Conservation (phyloP, 2,888 invertebrate genomes). For the Caenorhabditis sp. region DNA sequence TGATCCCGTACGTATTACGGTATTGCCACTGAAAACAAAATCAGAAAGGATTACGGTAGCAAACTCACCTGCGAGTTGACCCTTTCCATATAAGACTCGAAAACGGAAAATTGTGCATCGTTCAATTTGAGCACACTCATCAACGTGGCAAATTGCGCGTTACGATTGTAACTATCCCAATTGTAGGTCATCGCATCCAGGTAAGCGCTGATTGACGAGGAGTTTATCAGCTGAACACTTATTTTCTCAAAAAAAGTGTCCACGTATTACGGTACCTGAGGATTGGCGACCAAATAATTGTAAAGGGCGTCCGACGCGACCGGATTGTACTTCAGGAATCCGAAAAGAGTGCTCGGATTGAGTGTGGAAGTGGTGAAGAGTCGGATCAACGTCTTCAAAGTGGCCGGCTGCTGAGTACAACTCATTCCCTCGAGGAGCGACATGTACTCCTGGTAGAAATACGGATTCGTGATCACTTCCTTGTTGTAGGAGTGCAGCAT, state of each 20-base stretch:
- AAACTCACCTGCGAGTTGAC: conserved; percentile 7
- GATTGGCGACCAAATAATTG: conserved; percentile 26
- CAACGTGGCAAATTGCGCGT: conserved; percentile 12
- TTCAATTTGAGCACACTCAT: conserved; percentile 15
- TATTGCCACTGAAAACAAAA: conserved; percentile 14
- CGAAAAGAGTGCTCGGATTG: conserved; percentile 30
- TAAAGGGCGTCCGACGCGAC: conserved; percentile 41
- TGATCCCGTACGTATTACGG: neutral
- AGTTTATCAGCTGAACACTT: conserved; percentile 29
- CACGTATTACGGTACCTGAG: too few species aligned
- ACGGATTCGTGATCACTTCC: conserved; percentile 57
- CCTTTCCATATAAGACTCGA: conserved; percentile 20
- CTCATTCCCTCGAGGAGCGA: conserved; percentile 57
- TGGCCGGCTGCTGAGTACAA: conserved; percentile 41
- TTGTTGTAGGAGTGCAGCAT: conserved; percentile 53
- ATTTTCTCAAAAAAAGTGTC: too few species aligned
- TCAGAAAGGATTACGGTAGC: too few species aligned
- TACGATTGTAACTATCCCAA: conserved; percentile 28
- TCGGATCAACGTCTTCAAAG: conserved; percentile 39
- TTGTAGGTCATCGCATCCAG: conserved; percentile 59
- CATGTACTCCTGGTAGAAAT: conserved; percentile 65
- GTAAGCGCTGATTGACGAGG: conserved; percentile 30
- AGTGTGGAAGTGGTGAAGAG: conserved; percentile 32
- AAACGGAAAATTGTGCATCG: conserved; percentile 15
- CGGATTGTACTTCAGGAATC: conserved; percentile 51